A percentile compares a stretch with the other conserved stretches of the same genome.
Evolutionary conservation across 2,113 vertebrate species (phyloP).

Genomic region (Sclerurus mexicanus): DNA sequence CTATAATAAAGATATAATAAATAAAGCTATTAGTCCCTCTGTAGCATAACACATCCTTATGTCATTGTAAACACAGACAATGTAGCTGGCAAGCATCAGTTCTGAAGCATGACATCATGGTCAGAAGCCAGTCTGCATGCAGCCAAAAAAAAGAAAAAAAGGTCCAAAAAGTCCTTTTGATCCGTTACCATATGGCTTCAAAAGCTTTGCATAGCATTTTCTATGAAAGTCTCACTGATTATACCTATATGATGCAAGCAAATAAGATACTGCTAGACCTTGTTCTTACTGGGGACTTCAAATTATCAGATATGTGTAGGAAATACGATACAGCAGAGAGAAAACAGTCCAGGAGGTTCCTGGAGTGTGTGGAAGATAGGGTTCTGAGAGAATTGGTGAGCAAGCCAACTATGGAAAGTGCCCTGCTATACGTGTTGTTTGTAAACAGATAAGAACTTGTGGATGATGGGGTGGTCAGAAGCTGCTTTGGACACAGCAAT

Average conservation of each 20-base stretch:
- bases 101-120: not conserved
- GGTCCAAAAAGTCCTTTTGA: not conserved
- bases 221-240: not conserved
- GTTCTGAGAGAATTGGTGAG: not conserved
- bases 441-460: not conserved
- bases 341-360: not conserved
- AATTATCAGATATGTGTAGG: fast-evolving
- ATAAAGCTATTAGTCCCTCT: conserved; percentile 59
- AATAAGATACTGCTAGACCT: not conserved
- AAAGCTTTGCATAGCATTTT: not conserved
- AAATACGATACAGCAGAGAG: not conserved
- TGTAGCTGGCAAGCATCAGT: conserved; percentile 35
- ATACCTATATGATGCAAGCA: not conserved
- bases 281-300: not conserved
- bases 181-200: not conserved
- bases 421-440: not conserved
- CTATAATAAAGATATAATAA: conserved; percentile 61
- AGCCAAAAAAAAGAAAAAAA: not conserved
- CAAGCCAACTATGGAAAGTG: not conserved
- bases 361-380: not conserved
- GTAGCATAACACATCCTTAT: conserved; percentile 53
- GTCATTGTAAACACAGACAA: conserved; percentile 54
- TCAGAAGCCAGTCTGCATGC: conserved; percentile 9
- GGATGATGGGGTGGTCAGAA: not conserved
- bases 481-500: not conserved